These are phyloP conservation scores for Lepus timidus DNA, from an alignment of 2,113 vertebrate genomes.

Conservation along the genomic window DNA sequence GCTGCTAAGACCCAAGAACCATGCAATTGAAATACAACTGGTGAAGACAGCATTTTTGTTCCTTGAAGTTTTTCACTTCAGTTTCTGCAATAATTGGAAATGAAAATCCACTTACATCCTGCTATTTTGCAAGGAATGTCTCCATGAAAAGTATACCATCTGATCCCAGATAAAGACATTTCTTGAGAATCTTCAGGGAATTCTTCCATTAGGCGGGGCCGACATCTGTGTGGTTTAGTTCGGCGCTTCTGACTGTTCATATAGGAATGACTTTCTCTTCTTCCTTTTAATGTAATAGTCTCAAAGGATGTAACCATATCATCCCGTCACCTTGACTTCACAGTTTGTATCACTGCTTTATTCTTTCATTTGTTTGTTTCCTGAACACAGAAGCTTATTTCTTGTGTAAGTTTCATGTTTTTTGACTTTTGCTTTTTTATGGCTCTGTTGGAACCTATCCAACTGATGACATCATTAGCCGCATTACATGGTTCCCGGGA, in stretches of 20 bases:
- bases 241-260: not conserved
- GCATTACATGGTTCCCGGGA: not conserved
- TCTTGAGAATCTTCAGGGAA: not conserved
- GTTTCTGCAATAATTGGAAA: not conserved
- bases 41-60: not conserved
- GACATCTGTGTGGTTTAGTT: not conserved
- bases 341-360: not conserved
- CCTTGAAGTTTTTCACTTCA: not conserved
- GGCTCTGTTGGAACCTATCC: not conserved
- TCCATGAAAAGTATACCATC: not conserved
- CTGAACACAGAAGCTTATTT: not conserved
- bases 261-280: not conserved
- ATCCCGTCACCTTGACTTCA: slow-evolving; percentile 9
- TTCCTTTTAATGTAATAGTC: not conserved
- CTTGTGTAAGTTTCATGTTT: not conserved
- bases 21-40: fast-evolving
- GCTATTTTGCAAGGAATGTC: slow-evolving; percentile 20
- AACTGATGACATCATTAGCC: not conserved
- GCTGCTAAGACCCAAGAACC: not conserved
- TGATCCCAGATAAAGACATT: not conserved
- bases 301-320: slow-evolving; percentile 5
- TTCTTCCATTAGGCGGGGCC: not conserved
- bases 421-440: not conserved
- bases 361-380: not conserved
- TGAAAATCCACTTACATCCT: not conserved